Percentiles rank a stretch among this genome's conserved stretches.
Evolutionary conservation across 1,140 invertebrate species (phyloP).

Genomic region (Vanessa tameamea): DNA sequence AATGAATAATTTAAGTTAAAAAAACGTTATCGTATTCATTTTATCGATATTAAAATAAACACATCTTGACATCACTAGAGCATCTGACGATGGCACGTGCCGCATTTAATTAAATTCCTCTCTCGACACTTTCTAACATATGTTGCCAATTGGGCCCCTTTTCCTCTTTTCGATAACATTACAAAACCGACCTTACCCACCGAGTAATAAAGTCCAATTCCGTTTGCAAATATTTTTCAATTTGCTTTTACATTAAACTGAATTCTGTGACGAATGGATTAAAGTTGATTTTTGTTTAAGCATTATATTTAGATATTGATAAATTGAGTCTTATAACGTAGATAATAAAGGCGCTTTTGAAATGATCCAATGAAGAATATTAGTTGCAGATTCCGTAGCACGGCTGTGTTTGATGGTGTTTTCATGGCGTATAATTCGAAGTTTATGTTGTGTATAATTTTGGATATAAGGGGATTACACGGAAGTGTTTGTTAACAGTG

Average conservation of each 20-base stretch:
- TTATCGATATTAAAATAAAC: not conserved
- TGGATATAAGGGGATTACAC: constrained; percentile 32
- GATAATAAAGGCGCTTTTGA: constrained; percentile 31
- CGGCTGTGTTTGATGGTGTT: constrained; percentile 47
- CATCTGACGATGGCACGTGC: constrained; percentile 41
- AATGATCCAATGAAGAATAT: constrained; percentile 16
- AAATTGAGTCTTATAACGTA: constrained; percentile 16
- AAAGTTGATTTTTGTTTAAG: constrained; percentile 12
- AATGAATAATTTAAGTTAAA: not conserved
- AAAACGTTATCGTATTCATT: too few species aligned
- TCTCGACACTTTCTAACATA: constrained; percentile 63
- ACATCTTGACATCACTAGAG: constrained; percentile 33
- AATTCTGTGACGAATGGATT: constrained; percentile 14
- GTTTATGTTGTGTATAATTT: constrained; percentile 45
- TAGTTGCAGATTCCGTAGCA: constrained; percentile 35
- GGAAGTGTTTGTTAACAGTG: not conserved
- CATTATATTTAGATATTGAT: not conserved
- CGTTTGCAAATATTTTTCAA: not conserved
- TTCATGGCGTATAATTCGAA: constrained; percentile 49
- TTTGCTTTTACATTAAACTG: constrained; percentile 10
- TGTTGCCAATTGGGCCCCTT: constrained; percentile 58
- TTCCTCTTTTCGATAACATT: not conserved
- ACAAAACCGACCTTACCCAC: constrained; percentile 15
- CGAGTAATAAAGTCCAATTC: not conserved
- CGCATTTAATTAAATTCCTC: constrained; percentile 69